Percentiles rank a stretch among this genome's conserved stretches.
Conservation (phyloP, 1,140 invertebrate species). For the Leguminivora glycinivorella region DNA sequence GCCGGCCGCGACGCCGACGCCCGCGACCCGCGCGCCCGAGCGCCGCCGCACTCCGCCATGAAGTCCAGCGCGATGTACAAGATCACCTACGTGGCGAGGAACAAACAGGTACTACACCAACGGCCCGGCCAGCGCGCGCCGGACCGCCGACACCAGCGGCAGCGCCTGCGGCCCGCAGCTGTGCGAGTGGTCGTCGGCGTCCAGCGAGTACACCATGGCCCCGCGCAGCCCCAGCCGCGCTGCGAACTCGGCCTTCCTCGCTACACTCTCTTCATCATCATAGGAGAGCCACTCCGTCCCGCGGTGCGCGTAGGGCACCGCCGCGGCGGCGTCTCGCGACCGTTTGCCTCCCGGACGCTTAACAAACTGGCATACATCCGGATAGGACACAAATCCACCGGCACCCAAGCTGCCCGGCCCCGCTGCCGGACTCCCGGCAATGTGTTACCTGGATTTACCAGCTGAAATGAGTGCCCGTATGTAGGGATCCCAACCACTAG, state of each 20-base stretch:
- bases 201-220: constrained; percentile 88
- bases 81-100: constrained; percentile 70
- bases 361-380: constrained; percentile 85
- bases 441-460: constrained; percentile 84
- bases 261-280: constrained; percentile 88
- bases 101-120: constrained; percentile 59
- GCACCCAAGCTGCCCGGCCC: constrained; percentile 84
- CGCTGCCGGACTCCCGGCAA: constrained; percentile 85
- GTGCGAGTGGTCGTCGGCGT: constrained; percentile 83
- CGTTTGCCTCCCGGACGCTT: not conserved
- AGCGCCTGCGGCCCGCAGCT: constrained; percentile 35
- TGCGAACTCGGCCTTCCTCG: constrained; percentile 86
- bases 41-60: constrained; percentile 48
- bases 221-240: constrained; percentile 82
- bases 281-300: constrained; percentile 93
- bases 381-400: constrained; percentile 86
- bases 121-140: not conserved
- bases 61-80: constrained; percentile 71
- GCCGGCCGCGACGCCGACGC: constrained; percentile 30
- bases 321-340: constrained; percentile 1
- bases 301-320: constrained; percentile 88
- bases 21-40: constrained; percentile 32
- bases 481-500: constrained; percentile 93
- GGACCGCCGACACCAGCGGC: constrained; percentile 6
- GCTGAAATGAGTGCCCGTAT: constrained; percentile 90